Base-by-base conservation (phyloP, 1,140 invertebrate genomes). In the Drosophila melanica region DNA sequence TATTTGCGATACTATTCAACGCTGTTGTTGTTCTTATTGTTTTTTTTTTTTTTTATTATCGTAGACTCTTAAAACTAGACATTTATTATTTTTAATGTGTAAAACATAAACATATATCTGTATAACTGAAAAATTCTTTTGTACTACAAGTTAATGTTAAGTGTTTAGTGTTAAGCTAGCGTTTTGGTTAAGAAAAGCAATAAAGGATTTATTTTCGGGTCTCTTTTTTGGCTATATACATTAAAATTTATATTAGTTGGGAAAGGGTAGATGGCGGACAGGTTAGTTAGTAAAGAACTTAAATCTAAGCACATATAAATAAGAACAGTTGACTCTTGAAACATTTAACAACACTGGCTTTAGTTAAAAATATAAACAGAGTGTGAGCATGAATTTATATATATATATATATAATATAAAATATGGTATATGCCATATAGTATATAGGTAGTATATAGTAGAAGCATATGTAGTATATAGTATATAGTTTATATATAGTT, bases 171-270 rank as follows among this genome's bases (percentile, higher is more conserved):
- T 85, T 69, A 86, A 44, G 58, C 78, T 85, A 86, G 82, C 67
- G 68, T 87, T 82, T 81, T 68, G 79, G 82, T 86, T 89, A 87
- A 77, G 84, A 68, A 82, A 87, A 86, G 82, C 82, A 57, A 72
- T 48, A 66, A 57, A 62, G n/a, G 18, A 44, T 27, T 27, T 23
- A 33, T 44, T 30, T 69, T 63, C 5, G 35, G 27, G 47, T 41
- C 6, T 44, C 4, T 27, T 55, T 64, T 57, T 86, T 76, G 44
- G 50, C 66, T 69, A 68, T 78, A 48, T 85, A 65, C 51, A 68
- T 54, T 59, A 71, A 77, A 44, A 16, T 1, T 9, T 1, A 23
- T 47, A 42, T 63, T 50, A 57, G 18, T 39, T 69, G 65, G 65
- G 48, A 35, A 72, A 65, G 39, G 27, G 57, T 27, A 23, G 39